Percentiles rank a stretch among this genome's conserved stretches.
Conservation (phyloP, 2,888 invertebrate species). For the Tenthredo amoena region DNA sequence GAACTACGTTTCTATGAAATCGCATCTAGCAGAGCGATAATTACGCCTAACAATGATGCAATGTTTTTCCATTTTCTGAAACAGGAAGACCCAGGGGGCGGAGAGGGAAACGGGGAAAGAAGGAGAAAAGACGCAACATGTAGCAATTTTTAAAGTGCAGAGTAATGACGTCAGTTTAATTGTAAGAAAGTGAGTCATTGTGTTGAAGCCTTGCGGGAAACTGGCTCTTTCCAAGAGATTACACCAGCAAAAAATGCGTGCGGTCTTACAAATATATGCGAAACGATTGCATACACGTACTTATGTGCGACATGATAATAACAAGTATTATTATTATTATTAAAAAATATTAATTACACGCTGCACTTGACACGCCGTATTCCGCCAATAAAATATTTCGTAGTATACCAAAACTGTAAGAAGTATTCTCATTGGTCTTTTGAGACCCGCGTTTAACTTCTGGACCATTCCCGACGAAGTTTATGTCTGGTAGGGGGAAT, state of each 20-base stretch:
- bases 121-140: not conserved
- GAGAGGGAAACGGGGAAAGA: not conserved
- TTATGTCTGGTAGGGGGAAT: constrained; percentile 11
- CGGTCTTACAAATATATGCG: not conserved
- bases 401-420: constrained; percentile 26
- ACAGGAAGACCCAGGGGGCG: not conserved
- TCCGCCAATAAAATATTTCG: constrained; percentile 4
- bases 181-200: constrained; percentile 18
- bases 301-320: constrained; percentile 21
- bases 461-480: constrained; percentile 35
- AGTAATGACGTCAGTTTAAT: not conserved
- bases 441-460: constrained; percentile 35
- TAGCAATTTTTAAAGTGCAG: not conserved
- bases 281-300: not conserved
- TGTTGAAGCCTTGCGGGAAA: not conserved
- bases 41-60: not conserved
- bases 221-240: not conserved
- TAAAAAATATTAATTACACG: constrained; percentile 30
- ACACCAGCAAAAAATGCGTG: constrained; percentile 9
- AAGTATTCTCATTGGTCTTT: not conserved
- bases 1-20: not conserved
- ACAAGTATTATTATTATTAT: constrained; percentile 27
- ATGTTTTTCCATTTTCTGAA: not conserved
- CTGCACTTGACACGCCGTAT: constrained; percentile 34
- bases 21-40: not conserved